phyloP scores from a whole-genome alignment of 2,113 vertebrate species.

The Phyllopteryx taeniolatus region DNA sequence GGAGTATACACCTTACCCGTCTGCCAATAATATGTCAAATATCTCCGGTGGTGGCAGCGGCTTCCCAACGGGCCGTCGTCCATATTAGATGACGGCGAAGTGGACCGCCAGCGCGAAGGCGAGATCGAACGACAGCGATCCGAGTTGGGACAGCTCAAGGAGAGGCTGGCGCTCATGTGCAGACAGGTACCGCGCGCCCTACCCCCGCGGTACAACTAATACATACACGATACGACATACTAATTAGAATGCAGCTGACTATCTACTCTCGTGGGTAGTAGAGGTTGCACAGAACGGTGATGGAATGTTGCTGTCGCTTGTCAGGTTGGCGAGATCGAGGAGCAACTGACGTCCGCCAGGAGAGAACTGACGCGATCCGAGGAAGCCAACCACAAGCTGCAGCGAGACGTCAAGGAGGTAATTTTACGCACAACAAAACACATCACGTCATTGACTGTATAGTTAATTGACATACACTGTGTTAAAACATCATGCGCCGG shows the following conservation, averaged over 20 bases:
- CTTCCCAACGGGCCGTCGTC: constrained; percentile 82
- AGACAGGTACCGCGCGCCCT: constrained; percentile 71
- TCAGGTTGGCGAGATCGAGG: constrained; percentile 88
- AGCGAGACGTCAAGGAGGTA: constrained; percentile 89
- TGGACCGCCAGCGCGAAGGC: constrained; percentile 78
- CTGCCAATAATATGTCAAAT: background rate
- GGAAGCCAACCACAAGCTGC: constrained; percentile 85
- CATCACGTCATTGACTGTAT: too few species aligned
- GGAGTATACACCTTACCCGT: background rate
- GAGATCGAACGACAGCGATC: constrained; percentile 83
- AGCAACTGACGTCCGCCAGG: constrained; percentile 84
- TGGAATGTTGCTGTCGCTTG: constrained; percentile 3
- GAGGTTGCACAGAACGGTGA: background rate
- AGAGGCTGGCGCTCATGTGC: constrained; percentile 85
- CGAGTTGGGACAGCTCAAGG: constrained; percentile 85
- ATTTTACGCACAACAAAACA: background rate
- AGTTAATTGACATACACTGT: background rate
- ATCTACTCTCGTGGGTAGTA: background rate
- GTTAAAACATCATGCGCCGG: background rate
- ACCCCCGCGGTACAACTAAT: background rate
- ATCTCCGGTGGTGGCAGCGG: constrained; percentile 59
- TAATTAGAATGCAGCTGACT: background rate
- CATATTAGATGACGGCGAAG: constrained; percentile 65
- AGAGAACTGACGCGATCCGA: constrained; percentile 87
- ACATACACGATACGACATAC: background rate